Evolutionary conservation across 2,888 invertebrate species (phyloP).

Genomic region (Leptinotarsa peninsularis): DNA sequence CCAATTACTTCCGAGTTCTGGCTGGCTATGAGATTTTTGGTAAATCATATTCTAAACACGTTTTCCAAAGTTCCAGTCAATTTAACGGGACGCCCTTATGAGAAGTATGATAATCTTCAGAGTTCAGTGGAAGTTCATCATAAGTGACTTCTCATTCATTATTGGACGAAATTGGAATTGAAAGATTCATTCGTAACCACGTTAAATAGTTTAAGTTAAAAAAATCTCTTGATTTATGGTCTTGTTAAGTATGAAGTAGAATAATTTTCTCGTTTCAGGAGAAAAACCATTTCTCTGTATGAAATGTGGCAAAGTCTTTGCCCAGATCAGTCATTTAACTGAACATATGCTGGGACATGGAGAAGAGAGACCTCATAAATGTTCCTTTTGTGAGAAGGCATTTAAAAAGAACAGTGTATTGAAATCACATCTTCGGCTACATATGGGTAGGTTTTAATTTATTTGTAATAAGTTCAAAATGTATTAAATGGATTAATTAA

Average conservation of each 20-base stretch:
- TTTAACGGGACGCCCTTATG: not conserved
- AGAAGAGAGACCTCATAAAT: slow-evolving; percentile 56
- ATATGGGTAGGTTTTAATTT: slow-evolving; percentile 48
- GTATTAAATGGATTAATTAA: slow-evolving; percentile 22
- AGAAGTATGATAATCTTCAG: too few relatives aligned
- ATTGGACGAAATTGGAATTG: too few relatives aligned
- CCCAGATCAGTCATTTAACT: slow-evolving; percentile 58
- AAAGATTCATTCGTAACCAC: too few relatives aligned
- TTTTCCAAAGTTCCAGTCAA: not conserved
- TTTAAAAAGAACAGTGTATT: slow-evolving; percentile 58
- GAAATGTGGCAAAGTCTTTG: slow-evolving; percentile 58
- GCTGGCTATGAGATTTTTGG: not conserved
- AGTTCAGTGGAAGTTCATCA: too few relatives aligned
- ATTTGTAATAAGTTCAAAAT: slow-evolving; percentile 5
- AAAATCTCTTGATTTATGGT: too few relatives aligned
- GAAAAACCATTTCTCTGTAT: slow-evolving; percentile 59
- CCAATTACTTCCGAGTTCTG: too few relatives aligned
- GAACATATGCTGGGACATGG: slow-evolving; percentile 58
- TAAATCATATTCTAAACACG: not conserved
- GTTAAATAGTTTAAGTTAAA: too few relatives aligned
- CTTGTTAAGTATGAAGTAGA: too few relatives aligned
- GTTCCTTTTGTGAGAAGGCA: slow-evolving; percentile 54
- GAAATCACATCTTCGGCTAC: slow-evolving; percentile 57
- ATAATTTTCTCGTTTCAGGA: slow-evolving; percentile 46
- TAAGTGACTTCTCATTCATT: too few relatives aligned